phyloP scores from a whole-genome alignment of 1,140 invertebrate genomes.

The Charaxes varanes region DNA sequence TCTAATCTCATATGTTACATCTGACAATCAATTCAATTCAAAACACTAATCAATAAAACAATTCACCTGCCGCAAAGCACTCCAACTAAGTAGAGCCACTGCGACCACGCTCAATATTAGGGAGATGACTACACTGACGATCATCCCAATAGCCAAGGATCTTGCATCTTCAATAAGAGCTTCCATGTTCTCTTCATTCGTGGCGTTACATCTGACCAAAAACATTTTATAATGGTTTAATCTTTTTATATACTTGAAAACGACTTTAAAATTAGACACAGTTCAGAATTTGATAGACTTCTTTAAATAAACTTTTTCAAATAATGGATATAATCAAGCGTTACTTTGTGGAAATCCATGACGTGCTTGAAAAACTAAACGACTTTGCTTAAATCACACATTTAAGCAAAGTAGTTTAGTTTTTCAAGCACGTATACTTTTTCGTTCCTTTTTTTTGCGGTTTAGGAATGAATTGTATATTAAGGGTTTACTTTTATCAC shows the following conservation, averaged over 20 bases:
- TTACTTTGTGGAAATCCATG: no score
- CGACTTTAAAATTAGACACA: neutral
- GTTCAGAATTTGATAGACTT: neutral
- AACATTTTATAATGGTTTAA: neutral
- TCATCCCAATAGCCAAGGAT: constrained; percentile 76
- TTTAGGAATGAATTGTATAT: no score
- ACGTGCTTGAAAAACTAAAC: no score
- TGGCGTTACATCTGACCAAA: constrained; percentile 64
- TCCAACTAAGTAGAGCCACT: constrained; percentile 76
- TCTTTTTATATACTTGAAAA: neutral
- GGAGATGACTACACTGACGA: constrained; percentile 74
- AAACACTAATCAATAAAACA: neutral
- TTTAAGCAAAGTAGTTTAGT: no score
- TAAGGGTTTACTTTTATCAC: no score
- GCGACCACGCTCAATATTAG: constrained; percentile 77
- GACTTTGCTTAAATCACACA: no score
- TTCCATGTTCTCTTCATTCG: constrained; percentile 73
- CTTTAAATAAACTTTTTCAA: no score
- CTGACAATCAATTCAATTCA: no score
- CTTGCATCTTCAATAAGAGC: constrained; percentile 78
- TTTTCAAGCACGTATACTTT: no score
- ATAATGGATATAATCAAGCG: no score
- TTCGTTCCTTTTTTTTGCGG: no score
- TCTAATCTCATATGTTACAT: no score
- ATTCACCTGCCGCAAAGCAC: constrained; percentile 74